Evolutionary conservation across 2,797 vertebrate species (phyloP).

Genomic region (Dermochelys coriacea): DNA sequence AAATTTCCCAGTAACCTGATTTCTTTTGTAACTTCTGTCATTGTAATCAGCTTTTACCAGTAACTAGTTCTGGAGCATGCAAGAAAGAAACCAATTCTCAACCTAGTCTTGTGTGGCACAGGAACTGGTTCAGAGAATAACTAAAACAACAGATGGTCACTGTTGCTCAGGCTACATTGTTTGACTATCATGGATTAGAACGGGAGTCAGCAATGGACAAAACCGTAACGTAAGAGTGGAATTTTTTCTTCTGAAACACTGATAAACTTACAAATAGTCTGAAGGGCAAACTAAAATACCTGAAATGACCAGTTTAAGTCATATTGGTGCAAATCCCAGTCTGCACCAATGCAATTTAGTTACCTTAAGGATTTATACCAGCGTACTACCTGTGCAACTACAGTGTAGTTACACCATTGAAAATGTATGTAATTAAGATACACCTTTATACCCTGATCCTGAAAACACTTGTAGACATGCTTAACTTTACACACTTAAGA

Average conservation of each 20-base stretch:
- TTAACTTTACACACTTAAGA: not conserved
- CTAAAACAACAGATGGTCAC: not conserved
- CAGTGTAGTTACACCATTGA: not conserved
- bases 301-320: not conserved
- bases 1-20: not conserved
- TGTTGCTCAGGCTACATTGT: not conserved
- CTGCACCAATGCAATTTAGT: not conserved
- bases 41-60: not conserved
- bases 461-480: not conserved
- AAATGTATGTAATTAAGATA: not conserved
- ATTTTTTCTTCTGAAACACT: not conserved
- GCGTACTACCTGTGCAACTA: no score
- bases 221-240: not conserved
- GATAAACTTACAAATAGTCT: not conserved
- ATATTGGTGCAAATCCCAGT: not conserved
- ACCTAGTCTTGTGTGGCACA: not conserved
- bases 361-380: no score
- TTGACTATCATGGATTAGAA: not conserved
- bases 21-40: not conserved
- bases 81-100: not conserved
- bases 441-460: not conserved
- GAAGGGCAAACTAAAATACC: not conserved
- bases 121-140: not conserved
- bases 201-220: not conserved
- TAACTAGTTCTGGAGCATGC: not conserved